Conservation (phyloP, 2,797 vertebrate species). For the Morelia viridis region DNA sequence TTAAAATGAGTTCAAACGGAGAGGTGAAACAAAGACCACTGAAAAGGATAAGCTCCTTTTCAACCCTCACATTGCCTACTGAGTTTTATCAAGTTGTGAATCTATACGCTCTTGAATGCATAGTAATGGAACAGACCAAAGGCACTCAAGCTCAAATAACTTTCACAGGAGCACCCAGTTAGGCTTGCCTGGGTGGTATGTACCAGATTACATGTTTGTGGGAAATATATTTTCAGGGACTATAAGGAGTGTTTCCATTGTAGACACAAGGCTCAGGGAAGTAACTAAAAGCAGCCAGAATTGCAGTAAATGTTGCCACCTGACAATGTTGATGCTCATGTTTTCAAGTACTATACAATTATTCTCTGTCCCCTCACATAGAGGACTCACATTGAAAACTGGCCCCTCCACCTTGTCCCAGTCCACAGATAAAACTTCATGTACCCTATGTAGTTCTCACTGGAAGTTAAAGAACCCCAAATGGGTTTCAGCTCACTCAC, state of each 20-base stretch:
- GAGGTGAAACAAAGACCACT: background rate
- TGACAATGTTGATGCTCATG: background rate
- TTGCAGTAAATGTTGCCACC: background rate
- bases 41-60: background rate
- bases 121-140: background rate
- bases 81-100: background rate
- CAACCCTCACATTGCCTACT: background rate
- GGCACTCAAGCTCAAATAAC: background rate
- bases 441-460: too few species aligned
- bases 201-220: background rate
- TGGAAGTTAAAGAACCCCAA: background rate
- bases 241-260: background rate
- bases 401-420: background rate
- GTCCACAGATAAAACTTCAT: background rate
- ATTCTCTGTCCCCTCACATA: background rate
- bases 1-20: background rate
- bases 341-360: background rate
- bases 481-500: conserved; percentile 74
- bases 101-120: too few species aligned
- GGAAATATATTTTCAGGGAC: background rate
- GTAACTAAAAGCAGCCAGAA: background rate
- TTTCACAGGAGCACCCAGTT: background rate
- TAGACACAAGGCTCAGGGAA: background rate
- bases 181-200: background rate
- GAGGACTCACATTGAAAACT: background rate